Base-by-base conservation (phyloP, 2,888 invertebrate genomes). In the Latrodectus elegans region DNA sequence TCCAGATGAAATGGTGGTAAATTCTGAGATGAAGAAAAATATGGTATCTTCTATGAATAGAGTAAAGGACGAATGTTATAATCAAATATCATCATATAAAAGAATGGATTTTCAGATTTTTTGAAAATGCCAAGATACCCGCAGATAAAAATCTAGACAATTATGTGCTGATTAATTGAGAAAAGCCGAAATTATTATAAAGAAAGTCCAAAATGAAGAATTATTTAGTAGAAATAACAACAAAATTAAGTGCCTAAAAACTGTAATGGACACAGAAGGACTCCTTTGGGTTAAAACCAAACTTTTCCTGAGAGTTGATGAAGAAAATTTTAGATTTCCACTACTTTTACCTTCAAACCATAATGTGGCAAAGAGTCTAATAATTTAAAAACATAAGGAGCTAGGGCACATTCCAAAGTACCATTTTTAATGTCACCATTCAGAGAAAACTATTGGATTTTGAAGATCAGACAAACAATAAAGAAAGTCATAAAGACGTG, bases 291-390 rank as follows among this genome's bases (percentile, higher is more conserved):
- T 22, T 22, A 22, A 22, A 22, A 22, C 22, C 22, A 22, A 72
- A 72, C 60, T 8, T 8, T 52, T n/a, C 51, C 67, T n/a, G 82
- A 51, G 82, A 68, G 75, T 75, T 64, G 82, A 82, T 52, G 14
- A 53, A 4, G 8, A 22, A 12, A 15, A 82, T 22, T 82, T 82
- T 68, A 11, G 53, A 14, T 38, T 74, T 8, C 79, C 80, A 1
- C 52, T 78, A 1, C 26, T 73, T 1, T 49, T 86, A 15, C 80
- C 60, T 8, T 68, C 51, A 3, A 12, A 81, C 17, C 80, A 22
- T 22, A 22, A 22, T 22, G 22, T 22, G 22, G 22, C 1, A 22
- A 22, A 22, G 22, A 22, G 22, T 22, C 22, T 22, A 22, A 22
- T 22, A 22, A 22, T 22, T 22, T 22, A 22, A 22, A 22, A 22